Evolutionary conservation across 2,888 invertebrate species (phyloP).

Genomic region (Andrena bicolor): DNA sequence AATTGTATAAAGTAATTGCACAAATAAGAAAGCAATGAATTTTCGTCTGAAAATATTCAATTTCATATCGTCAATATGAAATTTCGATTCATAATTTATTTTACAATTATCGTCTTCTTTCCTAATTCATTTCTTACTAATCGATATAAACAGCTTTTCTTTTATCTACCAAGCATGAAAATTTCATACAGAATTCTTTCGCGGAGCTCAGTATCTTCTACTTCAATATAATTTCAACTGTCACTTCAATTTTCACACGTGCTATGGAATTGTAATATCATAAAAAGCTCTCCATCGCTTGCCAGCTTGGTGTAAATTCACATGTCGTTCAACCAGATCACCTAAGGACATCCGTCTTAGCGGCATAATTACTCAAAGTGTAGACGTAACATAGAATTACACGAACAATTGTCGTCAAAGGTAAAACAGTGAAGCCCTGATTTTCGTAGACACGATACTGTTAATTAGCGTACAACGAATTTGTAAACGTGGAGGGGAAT

Average conservation of each 20-base stretch:
- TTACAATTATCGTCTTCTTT: no score
- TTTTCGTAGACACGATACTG: background rate
- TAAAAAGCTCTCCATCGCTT: background rate
- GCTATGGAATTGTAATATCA: slow-evolving; percentile 6
- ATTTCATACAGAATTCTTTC: background rate
- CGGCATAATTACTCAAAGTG: background rate
- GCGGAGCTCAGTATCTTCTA: background rate
- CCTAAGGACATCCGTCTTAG: background rate
- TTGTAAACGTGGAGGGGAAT: background rate
- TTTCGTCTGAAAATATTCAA: background rate
- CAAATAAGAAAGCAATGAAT: background rate
- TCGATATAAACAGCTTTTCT: no score
- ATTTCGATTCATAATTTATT: background rate
- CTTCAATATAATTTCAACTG: background rate
- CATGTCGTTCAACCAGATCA: background rate
- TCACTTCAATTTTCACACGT: background rate
- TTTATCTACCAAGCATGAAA: background rate
- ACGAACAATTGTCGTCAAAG: background rate
- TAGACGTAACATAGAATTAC: background rate
- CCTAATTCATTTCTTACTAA: no score
- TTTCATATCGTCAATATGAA: background rate
- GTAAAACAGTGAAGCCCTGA: background rate
- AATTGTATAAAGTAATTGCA: slow-evolving; percentile 21
- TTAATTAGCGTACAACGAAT: slow-evolving; percentile 17
- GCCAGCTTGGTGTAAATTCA: background rate